phyloP scores from a whole-genome alignment of 2,797 vertebrate genomes.

The Cynodonichthys magdalenae region DNA sequence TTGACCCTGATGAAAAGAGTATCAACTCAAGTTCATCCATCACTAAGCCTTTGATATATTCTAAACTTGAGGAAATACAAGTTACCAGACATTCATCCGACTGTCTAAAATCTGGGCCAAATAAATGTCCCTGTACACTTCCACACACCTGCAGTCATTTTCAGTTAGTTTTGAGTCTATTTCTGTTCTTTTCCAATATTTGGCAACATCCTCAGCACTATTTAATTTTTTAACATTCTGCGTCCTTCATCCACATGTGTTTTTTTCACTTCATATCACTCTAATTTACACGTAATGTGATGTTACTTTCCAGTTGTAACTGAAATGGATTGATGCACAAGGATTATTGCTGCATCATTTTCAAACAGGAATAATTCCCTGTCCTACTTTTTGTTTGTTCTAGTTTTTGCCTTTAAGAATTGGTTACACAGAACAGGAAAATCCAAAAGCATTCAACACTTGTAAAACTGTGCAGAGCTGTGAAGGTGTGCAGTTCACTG shows the following conservation, averaged over 20 bases:
- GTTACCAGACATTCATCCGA: not conserved
- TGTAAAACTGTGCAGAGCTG: too few relatives aligned
- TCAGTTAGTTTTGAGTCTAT: not conserved
- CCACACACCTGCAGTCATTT: not conserved
- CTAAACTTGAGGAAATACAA: not conserved
- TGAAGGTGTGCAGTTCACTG: too few relatives aligned
- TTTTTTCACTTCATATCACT: not conserved
- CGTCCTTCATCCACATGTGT: not conserved
- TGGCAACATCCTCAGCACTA: not conserved
- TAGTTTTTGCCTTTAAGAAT: too few relatives aligned
- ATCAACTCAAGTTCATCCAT: not conserved
- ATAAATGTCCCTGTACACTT: not conserved
- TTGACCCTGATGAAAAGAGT: not conserved
- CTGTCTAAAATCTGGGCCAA: constrained; percentile 1
- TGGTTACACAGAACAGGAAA: too few relatives aligned
- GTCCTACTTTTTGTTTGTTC: too few relatives aligned
- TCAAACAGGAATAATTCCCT: too few relatives aligned
- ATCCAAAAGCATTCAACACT: too few relatives aligned
- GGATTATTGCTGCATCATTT: too few relatives aligned
- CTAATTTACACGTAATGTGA: not conserved
- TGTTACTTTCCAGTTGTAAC: too few relatives aligned
- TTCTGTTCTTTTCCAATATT: constrained; percentile 8
- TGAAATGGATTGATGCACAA: too few relatives aligned
- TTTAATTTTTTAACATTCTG: not conserved
- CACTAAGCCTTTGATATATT: not conserved